Percentiles rank a stretch among this genome's conserved stretches.
Evolutionary conservation across 2,888 invertebrate genomes (phyloP).

Genomic region (Patella pellucida): DNA sequence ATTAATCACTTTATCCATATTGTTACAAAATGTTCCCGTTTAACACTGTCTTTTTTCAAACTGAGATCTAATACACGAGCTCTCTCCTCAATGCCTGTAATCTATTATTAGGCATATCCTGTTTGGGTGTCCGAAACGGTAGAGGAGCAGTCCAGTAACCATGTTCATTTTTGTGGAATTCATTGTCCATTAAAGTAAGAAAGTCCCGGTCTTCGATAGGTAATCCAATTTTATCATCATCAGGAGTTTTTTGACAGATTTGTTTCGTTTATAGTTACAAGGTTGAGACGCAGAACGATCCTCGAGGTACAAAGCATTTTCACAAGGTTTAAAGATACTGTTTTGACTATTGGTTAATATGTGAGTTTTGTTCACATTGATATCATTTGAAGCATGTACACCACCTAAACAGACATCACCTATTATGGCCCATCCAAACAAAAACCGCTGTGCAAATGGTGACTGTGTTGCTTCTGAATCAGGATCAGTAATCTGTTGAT

Average conservation of each 20-base stretch:
- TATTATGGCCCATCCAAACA: too few relatives aligned
- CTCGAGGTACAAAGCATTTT: too few relatives aligned
- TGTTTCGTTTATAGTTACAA: neutral
- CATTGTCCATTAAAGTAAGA: slow-evolving; percentile 24
- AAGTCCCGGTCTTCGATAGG: slow-evolving; percentile 35
- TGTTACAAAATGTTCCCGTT: neutral
- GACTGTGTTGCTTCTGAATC: too few relatives aligned
- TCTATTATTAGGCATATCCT: neutral
- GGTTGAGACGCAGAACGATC: too few relatives aligned
- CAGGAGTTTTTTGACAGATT: slow-evolving; percentile 22
- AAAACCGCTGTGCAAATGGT: too few relatives aligned
- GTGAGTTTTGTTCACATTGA: too few relatives aligned
- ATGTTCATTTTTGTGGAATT: slow-evolving; percentile 13
- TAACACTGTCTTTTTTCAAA: neutral
- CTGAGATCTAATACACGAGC: neutral
- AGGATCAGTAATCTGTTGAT: too few relatives aligned
- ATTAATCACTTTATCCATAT: neutral
- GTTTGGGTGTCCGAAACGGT: neutral
- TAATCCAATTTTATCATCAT: slow-evolving; percentile 25
- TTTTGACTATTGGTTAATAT: too few relatives aligned
- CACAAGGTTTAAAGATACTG: too few relatives aligned
- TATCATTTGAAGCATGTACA: too few relatives aligned
- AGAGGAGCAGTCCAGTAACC: slow-evolving; percentile 26
- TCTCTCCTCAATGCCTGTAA: neutral
- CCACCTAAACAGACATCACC: too few relatives aligned